Conservation (phyloP, 2,113 vertebrate species). For the Toxotes chatareus region DNA sequence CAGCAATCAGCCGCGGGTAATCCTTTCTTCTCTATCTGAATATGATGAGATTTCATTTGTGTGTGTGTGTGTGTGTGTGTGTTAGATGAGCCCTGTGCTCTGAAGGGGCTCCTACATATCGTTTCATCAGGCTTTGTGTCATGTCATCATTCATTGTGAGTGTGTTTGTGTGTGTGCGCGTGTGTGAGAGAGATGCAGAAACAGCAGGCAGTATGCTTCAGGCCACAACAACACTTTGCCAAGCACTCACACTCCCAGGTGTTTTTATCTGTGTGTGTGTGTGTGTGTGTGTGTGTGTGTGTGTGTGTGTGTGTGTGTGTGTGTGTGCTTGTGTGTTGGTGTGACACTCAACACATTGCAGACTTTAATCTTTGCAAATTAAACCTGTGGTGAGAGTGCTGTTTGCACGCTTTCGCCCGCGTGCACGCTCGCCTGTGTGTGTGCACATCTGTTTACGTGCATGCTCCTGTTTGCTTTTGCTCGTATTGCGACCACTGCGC, state of each 20-base stretch:
- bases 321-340: constrained; percentile 16
- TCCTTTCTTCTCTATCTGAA: constrained; percentile 78
- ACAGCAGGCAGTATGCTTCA: constrained; percentile 68
- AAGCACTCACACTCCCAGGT: constrained; percentile 62
- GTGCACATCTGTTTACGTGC: constrained; percentile 15
- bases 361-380: constrained; percentile 83
- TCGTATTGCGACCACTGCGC: constrained; percentile 49
- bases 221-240: constrained; percentile 71
- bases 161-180: constrained; percentile 38
- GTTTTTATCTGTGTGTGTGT: constrained; percentile 42
- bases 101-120: constrained; percentile 63
- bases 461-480: constrained; percentile 61
- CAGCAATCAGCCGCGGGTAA: constrained; percentile 80
- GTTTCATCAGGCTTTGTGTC: constrained; percentile 76
- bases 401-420: constrained; percentile 19
- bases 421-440: background rate
- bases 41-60: constrained; percentile 80
- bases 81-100: constrained; percentile 53
- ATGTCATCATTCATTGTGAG: constrained; percentile 67
- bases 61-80: constrained; percentile 58
- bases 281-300: constrained; percentile 18
- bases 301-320: constrained; percentile 25
- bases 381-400: constrained; percentile 65
- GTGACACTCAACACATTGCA: constrained; percentile 49
- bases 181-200: constrained; percentile 35